Evolutionary conservation across 2,113 vertebrate genomes (phyloP).

Genomic region (Copsychus sechellarum): DNA sequence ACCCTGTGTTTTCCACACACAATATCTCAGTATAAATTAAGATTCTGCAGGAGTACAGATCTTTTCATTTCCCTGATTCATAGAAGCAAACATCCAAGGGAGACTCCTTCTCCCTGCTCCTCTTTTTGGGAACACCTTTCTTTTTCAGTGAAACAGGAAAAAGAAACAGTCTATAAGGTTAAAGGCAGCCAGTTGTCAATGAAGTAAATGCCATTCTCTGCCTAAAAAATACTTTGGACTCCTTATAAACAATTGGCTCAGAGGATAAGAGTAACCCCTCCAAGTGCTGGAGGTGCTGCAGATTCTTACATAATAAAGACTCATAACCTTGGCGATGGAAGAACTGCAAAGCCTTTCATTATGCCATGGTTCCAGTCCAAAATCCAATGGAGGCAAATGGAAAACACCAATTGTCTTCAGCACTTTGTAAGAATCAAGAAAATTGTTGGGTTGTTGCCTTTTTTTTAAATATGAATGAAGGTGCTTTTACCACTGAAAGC

Average conservation of each 20-base stretch:
- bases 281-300: not conserved
- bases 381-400: not conserved
- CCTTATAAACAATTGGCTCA: not conserved
- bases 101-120: not conserved
- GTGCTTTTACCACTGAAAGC: conserved; percentile 48
- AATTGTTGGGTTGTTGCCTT: not conserved
- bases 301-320: not conserved
- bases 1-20: not conserved
- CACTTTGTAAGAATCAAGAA: not conserved
- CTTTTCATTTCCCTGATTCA: not conserved
- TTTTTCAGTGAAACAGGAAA: not conserved
- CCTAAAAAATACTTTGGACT: not conserved
- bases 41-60: not conserved
- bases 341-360: not conserved
- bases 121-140: not conserved
- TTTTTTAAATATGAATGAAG: conserved; percentile 43
- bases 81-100: not conserved
- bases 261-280: not conserved
- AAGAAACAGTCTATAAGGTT: not conserved
- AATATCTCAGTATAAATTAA: not conserved
- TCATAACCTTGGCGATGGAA: not conserved
- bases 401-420: not conserved
- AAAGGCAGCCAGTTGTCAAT: not conserved
- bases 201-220: not conserved
- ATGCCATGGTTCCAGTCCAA: not conserved